Percentiles rank a stretch among this genome's conserved stretches.
Evolutionary conservation across 2,888 invertebrate genomes (phyloP).

Genomic region (Athalia cordata): DNA sequence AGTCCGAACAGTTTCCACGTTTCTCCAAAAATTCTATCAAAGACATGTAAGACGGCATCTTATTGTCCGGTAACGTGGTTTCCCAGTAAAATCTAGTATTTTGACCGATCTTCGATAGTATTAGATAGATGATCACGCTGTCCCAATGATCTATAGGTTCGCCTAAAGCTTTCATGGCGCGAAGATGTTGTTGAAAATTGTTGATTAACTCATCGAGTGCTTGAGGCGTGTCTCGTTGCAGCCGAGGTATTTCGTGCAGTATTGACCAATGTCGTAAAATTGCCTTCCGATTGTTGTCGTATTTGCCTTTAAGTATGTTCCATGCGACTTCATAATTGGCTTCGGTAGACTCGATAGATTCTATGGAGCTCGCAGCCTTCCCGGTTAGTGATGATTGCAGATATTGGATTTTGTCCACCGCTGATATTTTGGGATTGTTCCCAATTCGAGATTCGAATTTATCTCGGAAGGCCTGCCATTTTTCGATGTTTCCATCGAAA

Average conservation of each 20-base stretch:
- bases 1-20: conserved; percentile 44
- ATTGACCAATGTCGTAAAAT: conserved; percentile 3
- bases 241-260: background rate
- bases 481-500: conserved; percentile 47
- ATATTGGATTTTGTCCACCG: conserved; percentile 48
- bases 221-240: conserved; percentile 32
- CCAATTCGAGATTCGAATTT: conserved; percentile 48
- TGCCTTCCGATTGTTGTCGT: conserved; percentile 37
- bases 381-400: conserved; percentile 43
- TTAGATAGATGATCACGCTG: background rate
- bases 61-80: conserved; percentile 43
- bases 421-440: conserved; percentile 36
- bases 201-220: conserved; percentile 47
- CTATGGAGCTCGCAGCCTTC: conserved; percentile 46
- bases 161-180: conserved; percentile 35
- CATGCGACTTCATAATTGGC: conserved; percentile 51
- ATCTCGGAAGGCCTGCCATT: conserved; percentile 48
- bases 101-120: conserved; percentile 41
- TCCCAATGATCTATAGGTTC: conserved; percentile 45
- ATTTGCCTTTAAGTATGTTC: conserved; percentile 46
- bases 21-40: conserved; percentile 47
- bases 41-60: conserved; percentile 22
- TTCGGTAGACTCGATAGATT: conserved; percentile 44
- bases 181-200: conserved; percentile 38
- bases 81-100: conserved; percentile 47